Percentiles rank a stretch among this genome's conserved stretches.
phyloP scores from a whole-genome alignment of 2,888 invertebrate species.

The Trachelus iudaicus region DNA sequence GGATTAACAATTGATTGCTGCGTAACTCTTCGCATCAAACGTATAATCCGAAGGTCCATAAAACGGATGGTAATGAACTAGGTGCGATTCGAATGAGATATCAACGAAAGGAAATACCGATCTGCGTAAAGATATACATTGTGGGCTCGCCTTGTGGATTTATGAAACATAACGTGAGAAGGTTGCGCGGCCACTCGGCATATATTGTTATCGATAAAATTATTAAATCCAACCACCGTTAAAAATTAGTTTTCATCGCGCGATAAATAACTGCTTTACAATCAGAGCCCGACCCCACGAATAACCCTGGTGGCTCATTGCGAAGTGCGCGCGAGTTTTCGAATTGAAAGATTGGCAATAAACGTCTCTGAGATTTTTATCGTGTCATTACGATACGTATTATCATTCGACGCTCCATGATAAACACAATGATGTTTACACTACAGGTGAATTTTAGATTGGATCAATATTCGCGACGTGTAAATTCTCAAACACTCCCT shows the following conservation, averaged over 20 bases:
- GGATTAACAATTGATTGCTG: not conserved
- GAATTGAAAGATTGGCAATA: not conserved
- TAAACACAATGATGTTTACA: not conserved
- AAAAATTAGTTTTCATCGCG: not conserved
- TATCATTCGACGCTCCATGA: not conserved
- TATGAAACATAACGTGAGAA: not conserved
- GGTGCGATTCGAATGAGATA: not conserved
- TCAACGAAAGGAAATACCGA: not conserved
- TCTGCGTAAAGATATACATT: not conserved
- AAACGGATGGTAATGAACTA: not conserved
- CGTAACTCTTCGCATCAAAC: not conserved
- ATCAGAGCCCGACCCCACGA: not conserved
- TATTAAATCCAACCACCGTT: not conserved
- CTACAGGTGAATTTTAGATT: not conserved
- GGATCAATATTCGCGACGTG: not conserved
- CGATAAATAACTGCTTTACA: not conserved
- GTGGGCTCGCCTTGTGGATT: not conserved
- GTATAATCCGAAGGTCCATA: not conserved
- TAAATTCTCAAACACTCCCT: not conserved
- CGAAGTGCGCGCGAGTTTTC: not conserved
- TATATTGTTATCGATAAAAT: not conserved
- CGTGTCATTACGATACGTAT: not conserved
- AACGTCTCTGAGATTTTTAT: not conserved
- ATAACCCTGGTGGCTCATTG: not conserved
- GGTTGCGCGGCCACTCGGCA: not conserved